Base-by-base conservation (phyloP, 2,888 invertebrate genomes). In the Anticlea derivata region DNA sequence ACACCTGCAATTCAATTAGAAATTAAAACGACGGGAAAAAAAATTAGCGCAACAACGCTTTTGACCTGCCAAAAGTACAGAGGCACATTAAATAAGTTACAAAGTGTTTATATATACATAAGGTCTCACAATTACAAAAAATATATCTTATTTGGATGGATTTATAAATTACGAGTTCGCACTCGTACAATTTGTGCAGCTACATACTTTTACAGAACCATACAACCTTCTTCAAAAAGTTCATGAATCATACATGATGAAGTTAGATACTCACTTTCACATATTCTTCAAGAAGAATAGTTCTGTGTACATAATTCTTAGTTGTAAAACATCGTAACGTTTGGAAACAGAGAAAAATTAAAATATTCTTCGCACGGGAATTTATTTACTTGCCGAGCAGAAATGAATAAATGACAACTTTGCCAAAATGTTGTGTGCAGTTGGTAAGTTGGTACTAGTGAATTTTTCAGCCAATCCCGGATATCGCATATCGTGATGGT, bases 171-270 rank as follows among this genome's bases (percentile, higher is more conserved):
- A 70, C 73, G 73, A 85, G 73, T 83, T 86, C 80, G 82, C 80
- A 81, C 84, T 87, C 72, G 13, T 82, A 83, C 79, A 83, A 78
- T 77, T 77, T 83, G 83, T 84, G 83, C 80, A 85, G 85, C 83
- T 89, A 90, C n/a, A n/a, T n/a, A n/a, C 86, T 89, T 89, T 88
- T 85, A 78, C 79, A 83, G 80, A 82, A 79, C 70, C 80, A 81
- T n/a, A n/a, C 85, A 88, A 88, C 86, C 85, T 84, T 86, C 80
- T 78, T 77, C 69, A 73, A 80, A 88, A 90, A 90, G 83, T 90
- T 88, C 75, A 77, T 51, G 64, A 83, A 86, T 88, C 80, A 86
- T 70, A 72, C 65, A 65, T 70, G 69, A 62, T 65, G 43, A 66
- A 70, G 70, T 71, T 74, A 70, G 63, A 58, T 77, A 78, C 81